Evolutionary conservation across 2,797 vertebrate genomes (phyloP).

Genomic region (Astyanax mexicanus): DNA sequence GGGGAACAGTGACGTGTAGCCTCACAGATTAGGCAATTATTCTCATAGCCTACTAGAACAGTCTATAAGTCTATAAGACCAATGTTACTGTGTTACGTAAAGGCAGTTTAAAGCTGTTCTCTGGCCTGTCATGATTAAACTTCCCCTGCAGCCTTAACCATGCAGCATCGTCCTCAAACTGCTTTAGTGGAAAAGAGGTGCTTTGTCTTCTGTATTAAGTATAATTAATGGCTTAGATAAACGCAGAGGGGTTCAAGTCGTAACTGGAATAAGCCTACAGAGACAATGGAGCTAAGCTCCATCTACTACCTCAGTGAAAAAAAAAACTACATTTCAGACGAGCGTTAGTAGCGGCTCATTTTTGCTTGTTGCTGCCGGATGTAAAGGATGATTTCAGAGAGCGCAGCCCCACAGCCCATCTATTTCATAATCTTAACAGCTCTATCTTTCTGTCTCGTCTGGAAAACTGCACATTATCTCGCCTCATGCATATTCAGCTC

Average conservation of each 20-base stretch:
- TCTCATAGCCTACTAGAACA: neutral
- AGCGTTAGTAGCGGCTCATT: neutral
- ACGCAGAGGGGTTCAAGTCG: conserved; percentile 2
- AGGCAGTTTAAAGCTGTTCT: conserved; percentile 21
- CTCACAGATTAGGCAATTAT: neutral
- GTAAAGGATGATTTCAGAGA: conserved; percentile 8
- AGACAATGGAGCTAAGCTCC: conserved; percentile 9
- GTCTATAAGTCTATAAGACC: neutral
- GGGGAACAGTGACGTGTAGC: neutral
- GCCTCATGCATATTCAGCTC: conserved; percentile 23
- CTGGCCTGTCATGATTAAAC: conserved; percentile 19
- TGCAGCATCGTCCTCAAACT: conserved; percentile 20
- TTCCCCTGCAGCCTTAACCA: neutral
- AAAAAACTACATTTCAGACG: conserved; percentile 5
- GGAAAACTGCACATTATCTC: neutral
- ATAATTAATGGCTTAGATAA: conserved; percentile 23
- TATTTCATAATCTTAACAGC: neutral
- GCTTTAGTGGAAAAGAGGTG: conserved; percentile 10
- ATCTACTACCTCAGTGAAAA: conserved; percentile 9
- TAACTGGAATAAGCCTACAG: conserved; percentile 27
- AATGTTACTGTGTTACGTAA: neutral
- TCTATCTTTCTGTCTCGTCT: conserved; percentile 11
- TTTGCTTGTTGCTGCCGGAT: neutral
- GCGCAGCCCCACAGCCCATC: neutral
- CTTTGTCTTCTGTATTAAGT: conserved; percentile 21